Base-by-base conservation (phyloP, 2,113 vertebrate species). In the Pardalotus punctatus region DNA sequence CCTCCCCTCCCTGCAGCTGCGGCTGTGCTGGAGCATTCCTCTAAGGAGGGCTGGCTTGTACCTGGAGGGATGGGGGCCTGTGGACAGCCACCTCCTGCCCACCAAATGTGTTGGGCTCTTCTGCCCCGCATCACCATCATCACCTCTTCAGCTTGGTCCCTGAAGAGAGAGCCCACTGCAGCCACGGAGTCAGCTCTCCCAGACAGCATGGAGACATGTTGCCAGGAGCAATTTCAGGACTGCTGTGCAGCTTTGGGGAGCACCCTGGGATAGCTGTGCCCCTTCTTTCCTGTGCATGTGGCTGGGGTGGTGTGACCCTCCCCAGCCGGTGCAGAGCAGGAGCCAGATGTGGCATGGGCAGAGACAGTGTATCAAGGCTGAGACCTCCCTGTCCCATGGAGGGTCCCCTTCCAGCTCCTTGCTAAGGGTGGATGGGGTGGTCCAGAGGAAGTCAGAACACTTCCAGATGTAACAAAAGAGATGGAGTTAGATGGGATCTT, bases 1-100 rank as follows among this genome's bases (percentile, higher is more conserved):
- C 93, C 91, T 95, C 95, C 94, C 67, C 67, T 94, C 79, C 92
- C 88, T 83, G 82, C 94, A 95, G 96, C 90, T 97, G 94, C 85
- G 80, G 73, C 76, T 21, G 1, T 71, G 87, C 84, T 27, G 61
- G 58, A 95, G 92, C 71, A 94, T 92, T 95, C 86, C 56, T 92
- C 76, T 83, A 58, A 8, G 58, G 51, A 90, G 60, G 76, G 67
- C 67, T 81, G 79, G 10, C 38, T 92, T 9, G 0, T 73, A 22
- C 6, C 2, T 3, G 80, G 20, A 95, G 54, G 50, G 58, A 69
- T 65, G 36, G 28, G n/a, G 40, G 24, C 15, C 24, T n/a, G 54
- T 0, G 0, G 23, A 60, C 0, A 11, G 45, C 43, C n/a, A 33
- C 38, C 73, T 28, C 29, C 48, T 72, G 48, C 36, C 69, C 50